Percentiles rank a stretch among this genome's conserved stretches.
Evolutionary conservation across 37 sponge, comb jelly and placozoan species (phyloP).

Genomic region (Oscarella lobularis): DNA sequence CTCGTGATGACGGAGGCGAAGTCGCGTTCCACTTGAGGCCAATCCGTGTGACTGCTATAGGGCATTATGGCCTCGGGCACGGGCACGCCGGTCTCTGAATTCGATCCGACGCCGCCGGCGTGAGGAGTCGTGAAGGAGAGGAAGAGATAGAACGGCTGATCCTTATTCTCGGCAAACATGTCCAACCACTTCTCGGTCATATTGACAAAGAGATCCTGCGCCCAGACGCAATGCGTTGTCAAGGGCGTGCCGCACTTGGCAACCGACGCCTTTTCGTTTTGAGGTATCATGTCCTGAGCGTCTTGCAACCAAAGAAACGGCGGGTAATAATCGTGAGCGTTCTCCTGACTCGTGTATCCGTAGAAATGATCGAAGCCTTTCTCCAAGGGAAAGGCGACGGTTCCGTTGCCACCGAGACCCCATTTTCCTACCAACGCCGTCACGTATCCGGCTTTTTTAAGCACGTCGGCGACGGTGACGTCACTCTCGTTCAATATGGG

Average conservation of each 20-base stretch:
- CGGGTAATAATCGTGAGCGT: slow-evolving; percentile 28
- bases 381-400: slow-evolving; percentile 10
- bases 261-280: slow-evolving; percentile 18
- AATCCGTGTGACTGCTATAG: slow-evolving; percentile 4
- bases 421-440: slow-evolving; percentile 31
- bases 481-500: slow-evolving; percentile 12
- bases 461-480: slow-evolving; percentile 24
- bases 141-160: slow-evolving; percentile 16
- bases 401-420: slow-evolving; percentile 19
- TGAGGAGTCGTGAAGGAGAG: slow-evolving; percentile 36
- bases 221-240: slow-evolving; percentile 23
- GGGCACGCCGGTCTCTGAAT: slow-evolving; percentile 24
- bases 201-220: slow-evolving; percentile 24
- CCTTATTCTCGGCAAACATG: not conserved
- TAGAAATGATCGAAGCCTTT: slow-evolving; percentile 26
- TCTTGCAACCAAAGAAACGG: slow-evolving; percentile 6
- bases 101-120: slow-evolving; percentile 21
- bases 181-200: slow-evolving; percentile 7
- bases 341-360: slow-evolving; percentile 27
- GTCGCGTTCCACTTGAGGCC: slow-evolving; percentile 27
- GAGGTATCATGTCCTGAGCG: not conserved
- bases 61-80: slow-evolving; percentile 10
- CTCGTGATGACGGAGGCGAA: slow-evolving; percentile 25
- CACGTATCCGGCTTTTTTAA: slow-evolving; percentile 21
- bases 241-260: slow-evolving; percentile 24